Base-by-base conservation (phyloP, 2,797 vertebrate species). In the Amblyopsis hoosieri region DNA sequence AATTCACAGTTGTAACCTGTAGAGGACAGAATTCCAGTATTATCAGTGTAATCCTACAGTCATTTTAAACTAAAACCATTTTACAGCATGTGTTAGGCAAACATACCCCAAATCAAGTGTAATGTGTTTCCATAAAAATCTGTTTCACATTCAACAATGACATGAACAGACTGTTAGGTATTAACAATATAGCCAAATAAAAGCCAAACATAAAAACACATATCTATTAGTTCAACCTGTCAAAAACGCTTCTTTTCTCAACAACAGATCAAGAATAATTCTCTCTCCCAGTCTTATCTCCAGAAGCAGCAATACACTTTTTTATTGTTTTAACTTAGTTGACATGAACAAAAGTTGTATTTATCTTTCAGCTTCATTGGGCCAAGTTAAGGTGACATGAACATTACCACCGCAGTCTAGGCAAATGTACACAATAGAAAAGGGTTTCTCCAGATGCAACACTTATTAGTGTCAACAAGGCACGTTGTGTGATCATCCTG, bases 1-100 rank as follows among this genome's bases (percentile, higher is more conserved):
- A 92, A 85, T 90, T 93, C 92, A 94, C 92, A 94, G 93, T 93
- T 87, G 84, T 87, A 90, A 91, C 90, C 89, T 90, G 89, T 86
- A 90, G 85, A 91, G 76, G 86, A 93, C 85, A 84, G 83, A 83
- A 87, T 91, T 92, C 90, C 90, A 92, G 88, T 90, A 86, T 89
- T 90, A 86, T 89, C 77, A 63, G 79, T 87, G 74, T 60, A 67
- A 64, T 31, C 57, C 37, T 78, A 86, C 80, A 84, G 78, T 79
- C 64, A 9, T 67, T 83, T 68, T 69, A 58, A 74, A 81, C 77
- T 76, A 77, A 42, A 57, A 62, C 83, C 83, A 87, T 83, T 78
- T 80, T 87, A 90, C 89, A 90, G 90, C 85, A 87, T 83, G 82
- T 85, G 82, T 79, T 75, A 60, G 80, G 81, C 77, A 74, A 88